Conservation (phyloP, 2,797 vertebrate species). For the Epinephelus awoara region DNA sequence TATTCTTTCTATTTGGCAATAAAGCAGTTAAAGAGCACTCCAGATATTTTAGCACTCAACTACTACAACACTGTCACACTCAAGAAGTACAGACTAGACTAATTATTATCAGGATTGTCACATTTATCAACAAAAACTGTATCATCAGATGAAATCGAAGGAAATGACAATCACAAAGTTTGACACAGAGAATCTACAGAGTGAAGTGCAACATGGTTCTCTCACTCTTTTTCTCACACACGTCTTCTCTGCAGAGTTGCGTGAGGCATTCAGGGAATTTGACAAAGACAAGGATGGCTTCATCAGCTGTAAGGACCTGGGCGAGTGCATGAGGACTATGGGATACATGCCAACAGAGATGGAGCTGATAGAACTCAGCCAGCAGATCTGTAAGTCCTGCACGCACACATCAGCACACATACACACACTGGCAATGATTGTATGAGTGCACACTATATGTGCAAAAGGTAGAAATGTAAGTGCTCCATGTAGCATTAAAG, state of each 20-base stretch:
- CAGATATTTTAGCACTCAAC: background rate
- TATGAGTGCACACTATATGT: background rate
- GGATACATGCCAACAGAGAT: slow-evolving; percentile 99
- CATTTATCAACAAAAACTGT: background rate
- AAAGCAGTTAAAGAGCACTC: background rate
- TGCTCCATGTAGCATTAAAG: background rate
- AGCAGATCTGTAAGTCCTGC: slow-evolving; percentile 92
- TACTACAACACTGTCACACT: background rate
- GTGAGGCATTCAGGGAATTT: slow-evolving; percentile 95
- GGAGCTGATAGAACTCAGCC: slow-evolving; percentile 98
- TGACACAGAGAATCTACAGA: background rate
- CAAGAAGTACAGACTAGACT: background rate
- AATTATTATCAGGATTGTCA: background rate
- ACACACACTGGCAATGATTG: background rate
- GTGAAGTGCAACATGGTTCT: background rate
- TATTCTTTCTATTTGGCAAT: background rate
- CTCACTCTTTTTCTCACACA: background rate
- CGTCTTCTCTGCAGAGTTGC: slow-evolving; percentile 87
- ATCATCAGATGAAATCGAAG: background rate
- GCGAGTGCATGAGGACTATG: slow-evolving; percentile 98
- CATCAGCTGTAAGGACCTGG: slow-evolving; percentile 96
- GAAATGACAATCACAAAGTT: too few species aligned
- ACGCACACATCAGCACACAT: slow-evolving; percentile 5
- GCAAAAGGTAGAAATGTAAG: too few species aligned
- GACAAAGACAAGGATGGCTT: slow-evolving; percentile 95